Percentiles rank a stretch among this genome's conserved stretches.
These are phyloP conservation scores for Xanthia togata DNA, from an alignment of 2,888 invertebrate species.

Conservation along the genomic window DNA sequence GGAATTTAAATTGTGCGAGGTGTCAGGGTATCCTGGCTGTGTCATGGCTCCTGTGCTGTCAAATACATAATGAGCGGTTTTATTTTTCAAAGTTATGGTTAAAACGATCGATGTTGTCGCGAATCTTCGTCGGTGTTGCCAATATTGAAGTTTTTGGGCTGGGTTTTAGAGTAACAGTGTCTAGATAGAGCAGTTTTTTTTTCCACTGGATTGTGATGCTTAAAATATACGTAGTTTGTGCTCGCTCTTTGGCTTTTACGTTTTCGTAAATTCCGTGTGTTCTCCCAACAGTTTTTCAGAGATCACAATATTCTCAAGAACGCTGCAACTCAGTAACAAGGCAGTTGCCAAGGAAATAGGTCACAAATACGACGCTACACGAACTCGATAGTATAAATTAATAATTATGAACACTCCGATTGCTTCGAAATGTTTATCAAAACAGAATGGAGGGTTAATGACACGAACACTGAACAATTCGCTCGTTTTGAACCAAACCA, in stretches of 20 bases:
- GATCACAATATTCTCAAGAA: neutral
- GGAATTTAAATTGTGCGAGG: conserved; percentile 36
- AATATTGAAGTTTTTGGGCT: conserved; percentile 24
- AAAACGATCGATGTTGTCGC: conserved; percentile 71
- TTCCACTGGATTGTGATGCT: no score
- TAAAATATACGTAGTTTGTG: neutral
- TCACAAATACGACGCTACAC: neutral
- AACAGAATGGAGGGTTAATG: conserved; percentile 65
- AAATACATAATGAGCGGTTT: conserved; percentile 84
- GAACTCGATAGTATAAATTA: conserved; percentile 15
- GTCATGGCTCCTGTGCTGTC: conserved; percentile 76
- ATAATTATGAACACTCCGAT: conserved; percentile 12
- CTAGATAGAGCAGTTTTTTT: neutral
- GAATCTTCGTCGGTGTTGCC: conserved; percentile 31
- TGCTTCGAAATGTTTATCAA: conserved; percentile 40
- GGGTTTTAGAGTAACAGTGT: conserved; percentile 4
- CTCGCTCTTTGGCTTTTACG: no score
- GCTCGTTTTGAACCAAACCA: conserved; percentile 61
- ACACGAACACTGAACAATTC: conserved; percentile 57
- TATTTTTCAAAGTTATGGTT: conserved; percentile 73
- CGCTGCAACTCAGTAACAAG: neutral
- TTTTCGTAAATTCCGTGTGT: neutral
- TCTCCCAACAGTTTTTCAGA: neutral
- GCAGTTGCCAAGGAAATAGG: neutral
- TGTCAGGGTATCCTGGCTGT: conserved; percentile 72